Evolutionary conservation across 1,140 invertebrate genomes (phyloP), one percentile per base, ranked within the genome.

Genomic region (Tetramorium simillimum): DNA sequence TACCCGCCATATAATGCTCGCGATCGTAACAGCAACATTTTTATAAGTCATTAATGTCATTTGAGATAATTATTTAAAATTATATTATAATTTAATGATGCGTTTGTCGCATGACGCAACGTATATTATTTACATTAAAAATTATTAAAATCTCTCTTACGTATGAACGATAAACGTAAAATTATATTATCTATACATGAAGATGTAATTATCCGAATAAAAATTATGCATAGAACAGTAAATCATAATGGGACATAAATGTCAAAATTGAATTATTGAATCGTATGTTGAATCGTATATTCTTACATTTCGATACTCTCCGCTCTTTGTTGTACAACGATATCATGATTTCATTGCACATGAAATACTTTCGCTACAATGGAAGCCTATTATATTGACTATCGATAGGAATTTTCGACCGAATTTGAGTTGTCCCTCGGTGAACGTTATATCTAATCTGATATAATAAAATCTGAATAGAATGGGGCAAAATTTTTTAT

Each of bases 21-120:
- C 40, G n/a, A 69, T 81, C 28, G 14, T 53, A 51, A 65, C 18
- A 3, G 62, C 63, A 24, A 78, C 16, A 69, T 53, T 78, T 80
- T 84, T 60, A 75, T 58, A 24, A 73, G 33, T 56, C 21, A 14
- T 62, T 84, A 58, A 73, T 60, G 14, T 73, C 49, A 60, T 62
- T 84, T 62, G 18, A 24, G 33, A 6, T 69, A 75, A 84, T 75
- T 53, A 84, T 84, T 84, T 84, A 46, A 46, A 82, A 33, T 6
- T 24, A 18, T 49, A 16, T 58, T 70, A 28, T 37, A 78, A 37
- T 67, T 78, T 78, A 78, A 80, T 28, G 33, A 53, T 18, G 28
- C 9, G 0, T 46, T 18, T 18, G 24, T 12, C 12, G 9, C 56
- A 3, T 28, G 14, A 9, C n/a, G 70, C 51, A 53, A 16, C 51